Evolutionary conservation across 2,113 vertebrate species (phyloP), one percentile per base, ranked within the genome.

Genomic region (Pyrgilauda ruficollis): DNA sequence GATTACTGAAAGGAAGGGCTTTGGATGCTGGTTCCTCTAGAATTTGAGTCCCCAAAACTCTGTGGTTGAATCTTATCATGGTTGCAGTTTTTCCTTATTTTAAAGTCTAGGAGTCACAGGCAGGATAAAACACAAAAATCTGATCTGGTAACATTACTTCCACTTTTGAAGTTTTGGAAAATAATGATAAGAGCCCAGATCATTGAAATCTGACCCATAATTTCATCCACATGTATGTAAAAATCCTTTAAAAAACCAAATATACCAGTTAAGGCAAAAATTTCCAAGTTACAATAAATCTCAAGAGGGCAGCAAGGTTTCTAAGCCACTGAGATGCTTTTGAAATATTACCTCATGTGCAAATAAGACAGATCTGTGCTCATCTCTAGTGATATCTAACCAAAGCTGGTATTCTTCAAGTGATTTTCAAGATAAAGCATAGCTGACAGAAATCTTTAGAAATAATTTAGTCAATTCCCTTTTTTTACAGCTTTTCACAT

Each of bases 271-370:
- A 47, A 2, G 1, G 27, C 66, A 53, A 46, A 90, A 89, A 26
- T 46, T 68, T 56, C 73, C 21, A 59, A 92, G 37, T 73, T 0
- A 0, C 80, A 84, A 31, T 58, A 93, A 78, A 59, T 89, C 49
- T 87, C 64, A 84, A 0, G 0, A 90, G 83, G 73, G 84, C 69
- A 80, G 52, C 31, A 55, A 92, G 76, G 72, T 81, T 92, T 88
- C 67, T 82, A 66, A 92, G 46, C 67, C 59, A 92, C 77, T 64
- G 80, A 95, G 90, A 93, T 80, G 77, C 81, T 95, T 90, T 84
- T 89, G 79, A 84, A 92, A 89, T 90, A 74, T 94, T 92, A 89
- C 83, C 77, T 95, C 72, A 50, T 61, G 44, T 89, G 70, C 82
- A 94, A 76, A 82, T 72, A 24, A 24, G 53, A 69, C 24, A 69